Evolutionary conservation across 2,797 vertebrate species (phyloP), one percentile per base, ranked within the genome.

Genomic region (Pachyuromys duprasi): DNA sequence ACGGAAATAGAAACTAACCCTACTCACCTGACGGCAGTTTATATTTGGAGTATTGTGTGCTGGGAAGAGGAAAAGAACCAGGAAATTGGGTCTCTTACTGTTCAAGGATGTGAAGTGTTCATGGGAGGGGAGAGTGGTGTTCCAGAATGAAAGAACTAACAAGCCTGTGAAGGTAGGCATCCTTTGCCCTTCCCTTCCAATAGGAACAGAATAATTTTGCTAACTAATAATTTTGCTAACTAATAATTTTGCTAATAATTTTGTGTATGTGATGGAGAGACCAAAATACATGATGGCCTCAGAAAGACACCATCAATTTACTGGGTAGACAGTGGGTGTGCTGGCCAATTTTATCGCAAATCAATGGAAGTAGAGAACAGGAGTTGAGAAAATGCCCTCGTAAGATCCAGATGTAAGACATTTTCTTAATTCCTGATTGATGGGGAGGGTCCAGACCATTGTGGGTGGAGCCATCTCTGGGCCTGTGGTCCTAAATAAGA

Each of bases 1-100:
- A 49, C 55, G 39, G 84, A 95, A 93, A 60, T 91, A 87, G 86
- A 96, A 80, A 53, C n/a, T 65, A 93, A 75, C 39, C 67, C 69
- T 74, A 86, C 62, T 90, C 87, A 39, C 39, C 67, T 65, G 89
- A 78, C 17, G 18, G 57, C 42, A 89, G 28, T 87, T 78, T 84
- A 4, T 75, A 93, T 84, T 80, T 84, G 87, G 17, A 80, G 45
- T 67, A 22, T 17, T 36, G 0, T n/a, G 22, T 45, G 62, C 67
- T 45, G 31, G 36, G 28, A 91, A 89, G 79, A 93, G 36, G 36
- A 26, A 69, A 90, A 72, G 65, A 93, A 84, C 15, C 31, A 67
- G 82, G 75, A 93, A 94, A 89, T 39, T 36, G n/a, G 17, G 26
- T 80, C 36, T 86, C 60, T 95, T 80, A 49, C 14, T 70, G 36